Percentiles rank a stretch among this genome's conserved stretches.
These are phyloP conservation scores for Reinhardtius hippoglossoides DNA, from an alignment of 2,113 vertebrate genomes.

Conservation along the genomic window DNA sequence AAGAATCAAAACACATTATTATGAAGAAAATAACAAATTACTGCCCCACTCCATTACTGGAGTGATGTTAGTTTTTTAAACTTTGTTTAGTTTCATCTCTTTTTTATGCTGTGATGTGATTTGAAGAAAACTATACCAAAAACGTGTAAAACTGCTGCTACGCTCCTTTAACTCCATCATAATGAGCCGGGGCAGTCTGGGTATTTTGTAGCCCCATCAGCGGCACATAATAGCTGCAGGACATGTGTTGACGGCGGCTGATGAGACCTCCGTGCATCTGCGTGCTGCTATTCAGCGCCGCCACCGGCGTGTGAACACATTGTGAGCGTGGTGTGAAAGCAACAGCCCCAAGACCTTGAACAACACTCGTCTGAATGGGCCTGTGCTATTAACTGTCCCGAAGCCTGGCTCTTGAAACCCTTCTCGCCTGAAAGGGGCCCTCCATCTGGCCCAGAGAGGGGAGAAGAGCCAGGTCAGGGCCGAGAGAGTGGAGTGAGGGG, in stretches of 20 bases:
- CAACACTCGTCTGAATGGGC: conserved; percentile 70
- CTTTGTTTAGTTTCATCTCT: neutral
- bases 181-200: conserved; percentile 18
- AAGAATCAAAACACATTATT: too few species aligned
- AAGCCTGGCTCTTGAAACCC: conserved; percentile 69
- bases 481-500: neutral
- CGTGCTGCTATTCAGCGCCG: conserved; percentile 59
- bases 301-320: conserved; percentile 60
- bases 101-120: neutral
- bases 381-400: conserved; percentile 65
- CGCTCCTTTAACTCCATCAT: conserved; percentile 19
- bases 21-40: too few species aligned
- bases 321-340: conserved; percentile 74
- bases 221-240: conserved; percentile 64
- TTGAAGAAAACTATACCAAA: neutral
- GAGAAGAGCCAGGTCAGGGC: conserved; percentile 34
- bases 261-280: conserved; percentile 63
- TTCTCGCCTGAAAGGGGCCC: conserved; percentile 80
- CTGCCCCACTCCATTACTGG: too few species aligned
- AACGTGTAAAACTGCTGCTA: neutral
- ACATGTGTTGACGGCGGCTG: conserved; percentile 24
- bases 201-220: conserved; percentile 49
- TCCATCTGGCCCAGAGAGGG: conserved; percentile 78
- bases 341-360: conserved; percentile 74
- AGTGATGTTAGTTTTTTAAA: neutral